Conservation (phyloP, 2,113 vertebrate species). For the Embiotoca jacksoni region DNA sequence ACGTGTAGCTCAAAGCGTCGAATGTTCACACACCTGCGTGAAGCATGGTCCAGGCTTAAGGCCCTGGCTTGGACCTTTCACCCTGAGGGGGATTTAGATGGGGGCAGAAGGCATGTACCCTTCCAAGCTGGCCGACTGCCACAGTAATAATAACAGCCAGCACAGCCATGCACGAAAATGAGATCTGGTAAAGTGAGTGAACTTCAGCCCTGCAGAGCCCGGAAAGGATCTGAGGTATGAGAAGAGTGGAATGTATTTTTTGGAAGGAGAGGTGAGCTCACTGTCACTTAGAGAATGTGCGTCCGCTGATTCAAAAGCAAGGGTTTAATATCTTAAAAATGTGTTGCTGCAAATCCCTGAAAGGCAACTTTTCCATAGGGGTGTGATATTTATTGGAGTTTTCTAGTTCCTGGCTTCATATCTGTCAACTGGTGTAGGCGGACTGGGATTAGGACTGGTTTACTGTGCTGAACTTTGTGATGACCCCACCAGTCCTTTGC, state of each 20-base stretch:
- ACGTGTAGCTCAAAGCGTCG: not conserved
- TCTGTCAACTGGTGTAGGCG: slow-evolving; percentile 29
- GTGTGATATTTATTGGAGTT: slow-evolving; percentile 19
- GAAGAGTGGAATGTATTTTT: slow-evolving; percentile 66
- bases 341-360: slow-evolving; percentile 12
- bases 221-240: slow-evolving; percentile 59
- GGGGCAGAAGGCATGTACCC: slow-evolving; percentile 38
- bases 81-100: not conserved
- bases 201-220: slow-evolving; percentile 48
- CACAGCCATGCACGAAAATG: slow-evolving; percentile 70
- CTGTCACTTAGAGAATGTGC: slow-evolving; percentile 52
- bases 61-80: slow-evolving; percentile 36
- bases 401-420: slow-evolving; percentile 25
- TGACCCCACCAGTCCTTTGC: slow-evolving; percentile 52
- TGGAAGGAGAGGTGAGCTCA: slow-evolving; percentile 53
- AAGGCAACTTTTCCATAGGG: slow-evolving; percentile 26
- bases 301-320: slow-evolving; percentile 46
- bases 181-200: slow-evolving; percentile 63
- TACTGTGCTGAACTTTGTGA: slow-evolving; percentile 42
- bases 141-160: slow-evolving; percentile 76
- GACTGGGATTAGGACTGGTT: slow-evolving; percentile 44
- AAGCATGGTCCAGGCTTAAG: slow-evolving; percentile 16
- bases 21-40: not conserved
- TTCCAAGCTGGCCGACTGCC: slow-evolving; percentile 64
- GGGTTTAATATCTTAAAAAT: slow-evolving; percentile 22